These are phyloP conservation scores for Megatriorchis doriae DNA, from an alignment of 2,113 vertebrate genomes.

Conservation along the genomic window DNA sequence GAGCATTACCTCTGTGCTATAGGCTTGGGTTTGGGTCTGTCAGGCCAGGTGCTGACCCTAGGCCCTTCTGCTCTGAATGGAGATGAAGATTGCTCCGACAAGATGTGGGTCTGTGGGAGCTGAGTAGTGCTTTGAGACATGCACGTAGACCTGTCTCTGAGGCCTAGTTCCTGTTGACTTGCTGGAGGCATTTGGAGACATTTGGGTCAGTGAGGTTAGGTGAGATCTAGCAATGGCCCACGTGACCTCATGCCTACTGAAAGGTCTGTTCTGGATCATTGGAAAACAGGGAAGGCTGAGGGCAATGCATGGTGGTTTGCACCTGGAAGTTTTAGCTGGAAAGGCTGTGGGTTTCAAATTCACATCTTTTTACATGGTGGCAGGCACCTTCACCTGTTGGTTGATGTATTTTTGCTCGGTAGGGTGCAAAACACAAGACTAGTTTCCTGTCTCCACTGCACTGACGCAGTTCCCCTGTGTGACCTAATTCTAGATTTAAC, in stretches of 20 bases:
- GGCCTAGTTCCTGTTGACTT: neutral
- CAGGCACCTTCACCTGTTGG: neutral
- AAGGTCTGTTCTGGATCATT: neutral
- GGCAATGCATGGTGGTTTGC: neutral
- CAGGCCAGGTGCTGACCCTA: neutral
- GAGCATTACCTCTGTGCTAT: neutral
- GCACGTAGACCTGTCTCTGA: neutral
- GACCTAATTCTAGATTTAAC: neutral
- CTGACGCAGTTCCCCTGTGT: neutral
- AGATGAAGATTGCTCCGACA: neutral
- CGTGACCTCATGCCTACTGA: fast-evolving
- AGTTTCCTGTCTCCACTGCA: neutral
- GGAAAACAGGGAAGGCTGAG: neutral
- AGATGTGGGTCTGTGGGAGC: neutral
- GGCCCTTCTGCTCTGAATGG: neutral
- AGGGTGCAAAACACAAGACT: neutral
- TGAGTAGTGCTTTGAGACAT: neutral
- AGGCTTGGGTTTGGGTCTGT: neutral
- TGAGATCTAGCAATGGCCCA: neutral
- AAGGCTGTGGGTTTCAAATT: neutral
- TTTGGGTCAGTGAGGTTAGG: neutral
- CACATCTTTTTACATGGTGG: neutral
- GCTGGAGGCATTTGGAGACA: neutral
- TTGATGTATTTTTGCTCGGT: neutral
- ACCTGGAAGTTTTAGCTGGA: neutral